Base-by-base conservation (phyloP, 2,797 vertebrate genomes). In the Enteromius paludinosus region DNA sequence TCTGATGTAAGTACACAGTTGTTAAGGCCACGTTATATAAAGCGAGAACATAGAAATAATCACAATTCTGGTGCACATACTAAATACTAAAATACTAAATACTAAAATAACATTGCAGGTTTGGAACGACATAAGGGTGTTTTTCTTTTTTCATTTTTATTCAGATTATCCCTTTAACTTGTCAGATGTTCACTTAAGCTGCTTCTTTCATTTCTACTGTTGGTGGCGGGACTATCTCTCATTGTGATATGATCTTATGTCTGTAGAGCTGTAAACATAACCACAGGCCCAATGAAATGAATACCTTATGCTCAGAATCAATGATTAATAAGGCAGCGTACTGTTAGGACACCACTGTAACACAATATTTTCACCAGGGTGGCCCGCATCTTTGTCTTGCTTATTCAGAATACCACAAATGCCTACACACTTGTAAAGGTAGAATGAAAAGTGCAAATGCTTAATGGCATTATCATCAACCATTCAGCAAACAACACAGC, bases 281-380 rank as follows among this genome's bases (percentile, higher is more conserved):
- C 88, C 89, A 84, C 88, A 81, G 84, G 86, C 88, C 69, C 33
- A 84, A 30, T 86, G 92, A 92, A 92, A 91, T 87, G 4, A 90
- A 93, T 88, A 91, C 91, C 91, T 90, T 87, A 72, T 83, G 59
- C 71, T 82, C 86, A 88, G 83, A 86, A 91, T 94, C 91, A 94
- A 93, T 93, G 89, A 95, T 95, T 94, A 92, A 94, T 94, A 94
- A 91, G 92, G 89, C 86, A 83, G 86, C 83, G 82, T 87, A 89
- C 89, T 91, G 90, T 92, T 87, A 68, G 64, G 88, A 85, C 88
- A 70, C 81, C 38, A 56, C 85, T 84, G 91, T 90, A 92, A 92
- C 90, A 82, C 84, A 88, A 94, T 90, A 91, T 84, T 61, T 68
- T 66, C 5, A 25, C 83, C 85, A 68, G 79, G 45, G 71, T 87